A percentile compares a stretch with the other conserved stretches of the same genome.
Conservation (phyloP, 2,888 invertebrate species). For the Perdita meconis region DNA sequence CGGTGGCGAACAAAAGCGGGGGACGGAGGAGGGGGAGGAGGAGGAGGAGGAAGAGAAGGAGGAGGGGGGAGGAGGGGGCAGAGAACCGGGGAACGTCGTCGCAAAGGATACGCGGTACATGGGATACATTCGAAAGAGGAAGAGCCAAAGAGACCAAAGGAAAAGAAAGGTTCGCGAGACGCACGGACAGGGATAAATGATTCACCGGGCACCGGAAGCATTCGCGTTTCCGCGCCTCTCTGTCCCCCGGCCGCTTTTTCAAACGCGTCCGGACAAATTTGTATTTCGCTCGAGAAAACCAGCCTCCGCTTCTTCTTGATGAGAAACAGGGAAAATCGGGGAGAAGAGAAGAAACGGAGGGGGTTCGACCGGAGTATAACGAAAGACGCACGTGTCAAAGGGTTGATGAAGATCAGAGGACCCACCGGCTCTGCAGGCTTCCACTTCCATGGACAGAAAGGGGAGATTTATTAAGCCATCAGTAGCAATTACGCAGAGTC, state of each 20-base stretch:
- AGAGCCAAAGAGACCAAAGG: slow-evolving; percentile 34
- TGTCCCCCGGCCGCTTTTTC: slow-evolving; percentile 31
- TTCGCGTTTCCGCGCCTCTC: slow-evolving; percentile 33
- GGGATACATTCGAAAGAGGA: slow-evolving; percentile 13
- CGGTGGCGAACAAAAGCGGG: too few relatives aligned
- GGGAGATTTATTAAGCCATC: slow-evolving; percentile 53
- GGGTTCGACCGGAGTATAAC: neutral
- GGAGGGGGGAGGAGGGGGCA: neutral
- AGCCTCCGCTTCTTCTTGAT: neutral
- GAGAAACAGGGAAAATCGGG: neutral
- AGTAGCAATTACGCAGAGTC: slow-evolving; percentile 69
- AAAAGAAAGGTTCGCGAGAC: slow-evolving; percentile 21
- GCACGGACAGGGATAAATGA: slow-evolving; percentile 51
- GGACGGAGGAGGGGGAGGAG: too few relatives aligned
- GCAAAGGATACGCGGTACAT: slow-evolving; percentile 18
- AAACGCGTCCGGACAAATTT: slow-evolving; percentile 44
- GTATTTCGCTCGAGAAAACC: slow-evolving; percentile 33
- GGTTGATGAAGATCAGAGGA: neutral
- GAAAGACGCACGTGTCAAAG: neutral
- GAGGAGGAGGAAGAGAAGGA: neutral
- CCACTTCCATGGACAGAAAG: neutral
- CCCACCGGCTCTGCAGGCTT: slow-evolving; percentile 8
- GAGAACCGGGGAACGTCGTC: neutral
- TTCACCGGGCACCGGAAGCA: slow-evolving; percentile 41
- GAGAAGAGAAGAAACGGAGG: neutral